Evolutionary conservation across 2,888 invertebrate species (phyloP), one percentile per base, ranked within the genome.

Genomic region (Xestia ashworthii): DNA sequence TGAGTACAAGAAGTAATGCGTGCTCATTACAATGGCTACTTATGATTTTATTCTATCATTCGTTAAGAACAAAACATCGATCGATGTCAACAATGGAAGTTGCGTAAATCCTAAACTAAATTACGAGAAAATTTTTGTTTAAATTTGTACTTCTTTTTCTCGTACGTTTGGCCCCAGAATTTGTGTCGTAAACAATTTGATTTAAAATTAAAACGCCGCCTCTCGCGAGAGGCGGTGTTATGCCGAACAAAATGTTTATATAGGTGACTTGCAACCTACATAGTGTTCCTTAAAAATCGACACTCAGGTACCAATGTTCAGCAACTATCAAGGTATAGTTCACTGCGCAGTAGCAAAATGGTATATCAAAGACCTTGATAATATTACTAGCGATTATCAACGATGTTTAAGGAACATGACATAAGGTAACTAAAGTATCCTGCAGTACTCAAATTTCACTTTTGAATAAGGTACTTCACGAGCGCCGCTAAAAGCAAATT

Each of bases 101-200:
- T 88, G 90, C 89, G 85, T 91, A 90, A 91, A 91, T 90, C 88
- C 93, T 94, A 94, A 95, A 95, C 93, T 94, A 93, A 95, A 95
- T 93, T 91, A 94, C 93, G 93, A 95, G 93, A 94, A 93, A 92
- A 85, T 78, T 91, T 92, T 93, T 93, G 90, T 91, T 88, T 92
- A 76, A 93, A 93, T 95, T 96, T 96, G 96, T 96, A 96, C 96
- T 96, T 93, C 91, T 92, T 92, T 90, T 93, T 93, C 94, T 94
- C 95, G 95, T 94, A 93, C 90, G 86, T 93, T 96, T 96, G 96
- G 95, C 95, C 96, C 96, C 96, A 93, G 94, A 95, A 92, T 93
- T 93, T 93, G 90, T 94, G 93, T 94, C 82, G 90, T 89, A 91
- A 93, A 88, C 71, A 87, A 88, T 86, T 84, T 85, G 76, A 71